phyloP scores from a whole-genome alignment of 2,888 invertebrate genomes.

The Dysmachus trigonus region DNA sequence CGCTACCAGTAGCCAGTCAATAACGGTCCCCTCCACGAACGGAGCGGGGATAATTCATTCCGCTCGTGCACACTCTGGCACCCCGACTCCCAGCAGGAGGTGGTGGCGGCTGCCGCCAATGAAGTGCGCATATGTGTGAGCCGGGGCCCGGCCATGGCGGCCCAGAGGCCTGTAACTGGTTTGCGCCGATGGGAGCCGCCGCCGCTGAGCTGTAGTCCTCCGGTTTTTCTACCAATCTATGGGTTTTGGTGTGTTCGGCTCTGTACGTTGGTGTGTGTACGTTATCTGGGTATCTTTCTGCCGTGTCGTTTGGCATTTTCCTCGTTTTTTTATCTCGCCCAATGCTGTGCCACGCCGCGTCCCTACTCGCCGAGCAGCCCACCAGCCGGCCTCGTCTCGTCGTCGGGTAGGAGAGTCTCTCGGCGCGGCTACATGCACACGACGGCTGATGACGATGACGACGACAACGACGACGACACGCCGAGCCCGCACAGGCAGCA shows the following conservation, averaged over 20 bases:
- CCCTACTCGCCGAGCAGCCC: conserved; percentile 1
- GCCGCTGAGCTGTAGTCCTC: neutral
- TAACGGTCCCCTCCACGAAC: neutral
- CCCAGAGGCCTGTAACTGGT: conserved; percentile 19
- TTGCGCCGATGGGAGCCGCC: neutral
- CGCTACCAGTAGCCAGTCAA: conserved; percentile 34
- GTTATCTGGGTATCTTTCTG: conserved; percentile 15
- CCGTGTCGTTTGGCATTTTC: neutral
- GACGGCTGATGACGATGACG: neutral
- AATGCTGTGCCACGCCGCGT: conserved; percentile 12
- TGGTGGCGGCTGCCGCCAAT: neutral
- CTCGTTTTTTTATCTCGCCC: neutral
- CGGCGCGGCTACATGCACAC: neutral
- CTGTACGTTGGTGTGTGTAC: neutral
- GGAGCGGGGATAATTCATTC: conserved; percentile 33
- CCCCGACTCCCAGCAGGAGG: neutral
- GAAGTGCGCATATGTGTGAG: conserved; percentile 11
- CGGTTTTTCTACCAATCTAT: neutral
- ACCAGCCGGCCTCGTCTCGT: too few relatives aligned
- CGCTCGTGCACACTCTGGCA: neutral
- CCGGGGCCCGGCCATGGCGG: neutral
- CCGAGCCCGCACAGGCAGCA: conserved; percentile 26
- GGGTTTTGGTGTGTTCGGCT: neutral
- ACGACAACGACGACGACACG: neutral
- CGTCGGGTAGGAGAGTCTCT: conserved; percentile 1